Evolutionary conservation across 2,888 invertebrate species (phyloP), one percentile per base, ranked within the genome.

Genomic region (Synergus umbraculus): DNA sequence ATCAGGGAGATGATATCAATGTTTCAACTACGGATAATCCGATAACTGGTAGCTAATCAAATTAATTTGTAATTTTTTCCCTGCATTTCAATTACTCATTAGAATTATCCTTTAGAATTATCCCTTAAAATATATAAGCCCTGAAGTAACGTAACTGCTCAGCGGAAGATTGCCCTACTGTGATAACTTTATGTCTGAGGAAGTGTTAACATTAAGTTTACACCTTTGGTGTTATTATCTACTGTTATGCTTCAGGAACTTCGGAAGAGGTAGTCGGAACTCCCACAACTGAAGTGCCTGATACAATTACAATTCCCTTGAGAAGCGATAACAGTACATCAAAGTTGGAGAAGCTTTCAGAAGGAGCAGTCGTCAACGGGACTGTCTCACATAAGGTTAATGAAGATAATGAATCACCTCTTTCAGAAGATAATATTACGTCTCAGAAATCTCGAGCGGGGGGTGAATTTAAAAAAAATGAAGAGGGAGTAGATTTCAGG

Each of bases 1-100:
- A 1, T 8, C 63, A 63, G 41, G 18, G 43, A 29, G 60, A 9
- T 60, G 60, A 22, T 10, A 22, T 18, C 15, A 37, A 46, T 22
- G 9, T 15, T 54, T 22, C 78, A 12, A 5, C 78, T n/a, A 13
- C 18, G 46, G 69, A 78, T 73, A 8, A 44, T 22, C 15, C 46
- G 10, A 73, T n/a, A 73, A 54, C 10, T 37, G 15, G 18, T 49
- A 37, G 15, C 7, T n/a, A 54, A 29, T n/a, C 22, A 66, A 46
- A 37, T 37, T 37, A 37, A 37, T 37, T 29, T 29, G 0, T 37
- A 7, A 5, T 37, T 37, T 7, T 37, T 37, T 37, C 5, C 37
- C 37, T 7, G 37, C 5, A 37, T 37, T 37, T 37, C 37, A 37
- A 37, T 37, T 37, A 37, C 37, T 37, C 37, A 5, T 37, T 37